Percentiles rank a stretch among this genome's conserved stretches.
Evolutionary conservation across 2,888 invertebrate genomes (phyloP).

Genomic region (Chymomyza fuscimana): DNA sequence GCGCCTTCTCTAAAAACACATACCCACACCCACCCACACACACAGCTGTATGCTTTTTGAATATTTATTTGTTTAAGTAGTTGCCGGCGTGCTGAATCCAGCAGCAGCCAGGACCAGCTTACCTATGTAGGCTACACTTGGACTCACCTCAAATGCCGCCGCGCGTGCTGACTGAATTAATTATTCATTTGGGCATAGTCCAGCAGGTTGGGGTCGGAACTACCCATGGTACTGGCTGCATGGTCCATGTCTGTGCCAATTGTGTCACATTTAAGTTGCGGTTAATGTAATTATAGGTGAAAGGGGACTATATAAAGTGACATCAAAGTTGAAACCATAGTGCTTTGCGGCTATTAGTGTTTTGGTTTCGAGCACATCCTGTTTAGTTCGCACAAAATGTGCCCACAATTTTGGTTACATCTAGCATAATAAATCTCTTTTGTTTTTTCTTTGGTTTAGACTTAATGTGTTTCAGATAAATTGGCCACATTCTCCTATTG

Average conservation of each 20-base stretch:
- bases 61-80: slow-evolving; percentile 58
- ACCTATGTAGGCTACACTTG: background rate
- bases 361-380: slow-evolving; percentile 20
- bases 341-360: slow-evolving; percentile 48
- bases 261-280: slow-evolving; percentile 53
- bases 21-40: background rate
- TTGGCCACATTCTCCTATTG: slow-evolving; percentile 19
- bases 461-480: slow-evolving; percentile 52
- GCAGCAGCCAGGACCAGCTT: background rate
- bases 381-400: background rate
- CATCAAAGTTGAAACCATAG: slow-evolving; percentile 38
- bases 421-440: slow-evolving; percentile 45
- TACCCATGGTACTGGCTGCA: background rate
- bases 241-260: slow-evolving; percentile 45
- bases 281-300: slow-evolving; percentile 49
- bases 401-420: slow-evolving; percentile 16
- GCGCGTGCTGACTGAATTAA: slow-evolving; percentile 50
- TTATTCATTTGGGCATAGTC: slow-evolving; percentile 56
- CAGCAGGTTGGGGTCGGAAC: background rate
- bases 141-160: slow-evolving; percentile 34
- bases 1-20: background rate
- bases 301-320: slow-evolving; percentile 43
- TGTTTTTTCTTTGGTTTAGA: slow-evolving; percentile 31
- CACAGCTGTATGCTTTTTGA: slow-evolving; percentile 48
- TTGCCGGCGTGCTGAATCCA: slow-evolving; percentile 28